Conservation (phyloP, 2,888 invertebrate species). For the Drosophila dives region DNA sequence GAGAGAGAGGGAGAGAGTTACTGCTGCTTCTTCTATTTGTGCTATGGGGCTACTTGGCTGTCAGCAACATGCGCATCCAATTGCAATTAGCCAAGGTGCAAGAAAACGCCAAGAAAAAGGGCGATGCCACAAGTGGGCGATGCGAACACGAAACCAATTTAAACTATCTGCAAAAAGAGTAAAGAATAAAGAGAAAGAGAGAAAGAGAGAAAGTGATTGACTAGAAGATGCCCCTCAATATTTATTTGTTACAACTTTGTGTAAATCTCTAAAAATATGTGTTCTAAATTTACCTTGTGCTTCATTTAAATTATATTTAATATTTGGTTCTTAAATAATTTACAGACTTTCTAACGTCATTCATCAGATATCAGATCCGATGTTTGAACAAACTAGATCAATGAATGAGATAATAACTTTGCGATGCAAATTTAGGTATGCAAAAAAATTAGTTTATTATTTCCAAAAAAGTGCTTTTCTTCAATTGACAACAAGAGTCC, state of each 20-base stretch:
- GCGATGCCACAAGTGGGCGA: conserved; percentile 44
- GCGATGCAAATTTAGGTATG: too few species aligned
- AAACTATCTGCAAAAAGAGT: conserved; percentile 28
- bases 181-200: not conserved
- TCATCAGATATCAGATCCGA: too few species aligned
- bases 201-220: not conserved
- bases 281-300: not conserved
- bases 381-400: too few species aligned
- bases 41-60: conserved; percentile 68
- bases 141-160: conserved; percentile 72
- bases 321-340: too few species aligned
- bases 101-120: conserved; percentile 45
- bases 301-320: not conserved
- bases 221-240: not conserved
- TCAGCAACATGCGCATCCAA: conserved; percentile 82
- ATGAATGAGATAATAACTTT: too few species aligned
- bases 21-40: conserved; percentile 1
- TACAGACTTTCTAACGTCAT: not conserved
- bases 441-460: too few species aligned
- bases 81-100: conserved; percentile 85
- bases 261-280: not conserved
- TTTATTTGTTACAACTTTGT: not conserved
- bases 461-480: too few species aligned
- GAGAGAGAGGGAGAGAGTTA: conserved; percentile 13
- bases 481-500: too few species aligned